Evolutionary conservation across 2,888 invertebrate species (phyloP), one percentile per base, ranked within the genome.

Genomic region (Salticus scenicus): DNA sequence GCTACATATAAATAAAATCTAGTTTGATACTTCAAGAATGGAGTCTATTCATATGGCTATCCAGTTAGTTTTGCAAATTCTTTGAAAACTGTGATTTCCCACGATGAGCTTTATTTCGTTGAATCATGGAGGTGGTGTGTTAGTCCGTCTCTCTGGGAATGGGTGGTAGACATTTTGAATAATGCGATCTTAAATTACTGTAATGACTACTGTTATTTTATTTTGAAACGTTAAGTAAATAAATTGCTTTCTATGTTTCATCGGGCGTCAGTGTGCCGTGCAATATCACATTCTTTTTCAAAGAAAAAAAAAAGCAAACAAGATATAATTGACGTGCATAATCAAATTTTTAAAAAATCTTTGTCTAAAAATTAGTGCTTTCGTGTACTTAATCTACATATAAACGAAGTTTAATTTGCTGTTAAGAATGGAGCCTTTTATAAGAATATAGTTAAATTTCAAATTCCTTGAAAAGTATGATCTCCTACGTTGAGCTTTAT

Each of bases 401-500:
- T 57, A 57, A 57, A 57, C 12, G 24, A 57, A 57, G 24, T 4
- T 1, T 24, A 24, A 1, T 5, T 17, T 5, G 57, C 20, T 31
- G 0, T 0, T 5, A 74, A 69, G 64, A 82, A 71, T 64, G 71
- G 63, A 82, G n/a, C 24, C 28, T 66, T 66, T 82, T 37, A 37
- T 70, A 31, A 28, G 0, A 4, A 37, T 57, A 5, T 37, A 1
- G 14, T 14, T 70, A 17, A 27, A 27, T 27, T 12, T 41, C 63
- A 30, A 31, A 71, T 72, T 30, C 14, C n/a, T 4, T 2, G 17
- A 14, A 51, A 77, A 31, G 47, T 76, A 24, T 27, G 67, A 64
- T 41, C 71, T 78, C 78, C 64, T 71, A 42, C 71, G 42, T 24
- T 20, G 63, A 10, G 20, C 42, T 64, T 78, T 37, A 63, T 78